Evolutionary conservation across 2,113 vertebrate genomes (phyloP), one percentile per base, ranked within the genome.

Genomic region (Elanus axillaris): DNA sequence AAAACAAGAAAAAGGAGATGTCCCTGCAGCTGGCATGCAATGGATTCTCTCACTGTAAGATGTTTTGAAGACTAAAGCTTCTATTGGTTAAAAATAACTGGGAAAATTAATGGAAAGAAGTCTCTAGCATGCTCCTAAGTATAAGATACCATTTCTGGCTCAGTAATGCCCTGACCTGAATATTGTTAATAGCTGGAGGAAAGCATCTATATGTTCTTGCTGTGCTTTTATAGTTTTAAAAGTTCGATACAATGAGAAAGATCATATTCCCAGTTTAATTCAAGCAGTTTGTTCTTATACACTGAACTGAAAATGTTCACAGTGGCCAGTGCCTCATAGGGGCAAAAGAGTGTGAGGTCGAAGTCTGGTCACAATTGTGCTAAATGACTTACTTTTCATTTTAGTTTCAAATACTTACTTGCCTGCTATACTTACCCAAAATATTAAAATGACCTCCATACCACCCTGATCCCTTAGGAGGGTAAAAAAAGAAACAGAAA

Each of bases 381-480:
- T 94, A 94, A 97, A 93, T 64, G 8, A 82, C 55, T 97, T 52
- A 45, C 25, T 84, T 96, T 91, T 75, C 4, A 58, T 91, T 96
- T 93, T 72, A 82, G 58, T 92, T 96, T 95, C 87, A 96, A 86
- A 93, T 83, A 93, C 82, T 62, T 89, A n/a, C 31, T 84, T 96
- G 86, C 59, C 88, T 92, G 84, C 50, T 90, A 60, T 88, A 96
- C 42, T 96, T 97, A 94, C 31, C 66, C 78, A 96, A 97, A 98
- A 97, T 96, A 97, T 96, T 97, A 97, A 97, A 98, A 97, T 95
- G 10, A 97, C 91, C 94, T 96, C 90, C 59, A 68, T 80, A 95
- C 40, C 74, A 91, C 75, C 64, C 48, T 3, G 9, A 96, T 95
- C 88, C 91, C 52, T 93, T 95, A 77, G 9, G 45, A 71, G 64